phyloP scores from a whole-genome alignment of 2,797 vertebrate genomes.

The Rhinatrema bivittatum region DNA sequence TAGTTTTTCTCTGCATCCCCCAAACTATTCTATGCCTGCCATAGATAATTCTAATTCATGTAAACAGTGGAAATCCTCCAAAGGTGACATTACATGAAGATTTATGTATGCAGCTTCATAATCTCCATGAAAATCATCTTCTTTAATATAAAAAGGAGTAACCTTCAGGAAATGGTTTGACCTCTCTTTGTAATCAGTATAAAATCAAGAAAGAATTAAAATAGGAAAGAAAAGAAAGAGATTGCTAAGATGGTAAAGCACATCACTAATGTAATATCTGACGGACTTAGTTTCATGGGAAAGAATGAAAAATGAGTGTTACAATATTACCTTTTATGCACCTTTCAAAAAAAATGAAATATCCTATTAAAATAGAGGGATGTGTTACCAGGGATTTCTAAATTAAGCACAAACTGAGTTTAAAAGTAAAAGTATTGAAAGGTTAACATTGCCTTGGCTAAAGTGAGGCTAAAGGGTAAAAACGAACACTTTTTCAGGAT shows the following conservation, averaged over 20 bases:
- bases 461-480: not conserved
- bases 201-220: not conserved
- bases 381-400: conserved; percentile 6
- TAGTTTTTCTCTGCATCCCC: too few species aligned
- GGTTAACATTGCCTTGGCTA: conserved; percentile 26
- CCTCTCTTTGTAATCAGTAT: not conserved
- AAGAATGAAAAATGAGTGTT: not conserved
- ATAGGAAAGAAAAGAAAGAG: not conserved
- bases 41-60: conserved; percentile 16
- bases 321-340: conserved; percentile 13
- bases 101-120: conserved; percentile 8
- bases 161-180: conserved; percentile 11
- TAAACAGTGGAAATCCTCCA: conserved; percentile 4
- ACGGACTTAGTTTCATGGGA: conserved; percentile 6
- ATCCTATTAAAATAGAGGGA: conserved; percentile 17
- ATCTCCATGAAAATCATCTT: conserved; percentile 32
- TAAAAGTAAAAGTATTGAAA: conserved; percentile 20
- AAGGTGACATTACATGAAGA: conserved; percentile 29
- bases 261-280: too few species aligned
- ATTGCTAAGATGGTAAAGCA: too few species aligned
- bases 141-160: conserved; percentile 19
- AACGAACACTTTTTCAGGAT: too few species aligned
- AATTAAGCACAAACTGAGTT: conserved; percentile 19
- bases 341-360: not conserved
- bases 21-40: too few species aligned